Evolutionary conservation across 2,113 vertebrate genomes (phyloP).

Genomic region (Heliornis fulica): DNA sequence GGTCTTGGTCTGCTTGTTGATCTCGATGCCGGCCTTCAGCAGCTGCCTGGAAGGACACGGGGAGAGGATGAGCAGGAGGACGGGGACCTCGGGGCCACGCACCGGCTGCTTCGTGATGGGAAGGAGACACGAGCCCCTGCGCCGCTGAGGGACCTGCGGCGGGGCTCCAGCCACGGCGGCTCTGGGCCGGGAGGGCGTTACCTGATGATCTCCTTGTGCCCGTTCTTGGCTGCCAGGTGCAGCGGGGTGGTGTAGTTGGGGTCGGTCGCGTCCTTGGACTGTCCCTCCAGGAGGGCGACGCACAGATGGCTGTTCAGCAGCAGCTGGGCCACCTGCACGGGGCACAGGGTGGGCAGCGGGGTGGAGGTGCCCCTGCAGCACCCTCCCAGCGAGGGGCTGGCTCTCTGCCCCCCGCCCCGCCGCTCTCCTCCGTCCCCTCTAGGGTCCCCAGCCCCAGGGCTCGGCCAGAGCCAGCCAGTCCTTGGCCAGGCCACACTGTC

Average conservation of each 20-base stretch:
- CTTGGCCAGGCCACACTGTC: neutral
- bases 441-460: neutral
- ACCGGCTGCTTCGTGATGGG: fast-evolving
- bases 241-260: conserved; percentile 91
- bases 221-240: conserved; percentile 93
- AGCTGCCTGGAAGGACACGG: conserved; percentile 78
- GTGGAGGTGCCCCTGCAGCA: neutral
- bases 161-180: neutral
- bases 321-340: conserved; percentile 87
- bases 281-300: conserved; percentile 88
- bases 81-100: fast-evolving
- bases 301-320: conserved; percentile 93
- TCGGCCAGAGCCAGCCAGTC: neutral
- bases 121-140: neutral
- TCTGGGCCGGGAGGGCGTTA: conserved; percentile 18
- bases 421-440: neutral
- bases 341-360: neutral
- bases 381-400: neutral
- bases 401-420: neutral
- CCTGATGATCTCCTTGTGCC: conserved; percentile 93
- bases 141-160: too few relatives aligned
- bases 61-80: neutral
- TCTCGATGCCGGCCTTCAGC: conserved; percentile 90
- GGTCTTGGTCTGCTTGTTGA: conserved; percentile 91
- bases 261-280: conserved; percentile 87